Percentiles rank a stretch among this genome's conserved stretches.
Conservation (phyloP, 2,888 invertebrate genomes). For the Leucoma salicis region DNA sequence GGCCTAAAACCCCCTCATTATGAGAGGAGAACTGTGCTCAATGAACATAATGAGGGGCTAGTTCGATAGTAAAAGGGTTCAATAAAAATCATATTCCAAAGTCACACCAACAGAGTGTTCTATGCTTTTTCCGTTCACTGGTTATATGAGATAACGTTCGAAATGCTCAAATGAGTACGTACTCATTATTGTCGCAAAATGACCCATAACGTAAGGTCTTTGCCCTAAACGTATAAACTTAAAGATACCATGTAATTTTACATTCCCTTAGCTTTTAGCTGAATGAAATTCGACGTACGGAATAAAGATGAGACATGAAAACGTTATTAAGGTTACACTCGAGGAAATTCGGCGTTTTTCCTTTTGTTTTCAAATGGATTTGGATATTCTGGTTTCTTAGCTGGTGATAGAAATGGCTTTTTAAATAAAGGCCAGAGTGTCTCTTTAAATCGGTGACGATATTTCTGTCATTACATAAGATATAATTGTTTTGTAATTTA, state of each 20-base stretch:
- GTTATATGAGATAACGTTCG: conserved; percentile 22
- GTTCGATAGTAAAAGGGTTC: too few relatives aligned
- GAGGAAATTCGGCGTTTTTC: conserved; percentile 8
- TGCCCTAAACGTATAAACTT: conserved; percentile 25
- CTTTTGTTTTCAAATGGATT: conserved; percentile 15
- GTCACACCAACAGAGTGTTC: conserved; percentile 2
- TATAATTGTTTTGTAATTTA: too few relatives aligned
- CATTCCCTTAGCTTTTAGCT: conserved; percentile 40
- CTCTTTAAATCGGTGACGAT: too few relatives aligned
- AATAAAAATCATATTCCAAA: conserved; percentile 13
- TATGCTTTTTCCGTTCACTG: too few relatives aligned
- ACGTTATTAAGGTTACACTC: conserved; percentile 31
- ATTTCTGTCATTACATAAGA: too few relatives aligned
- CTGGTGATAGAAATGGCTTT: conserved; percentile 2
- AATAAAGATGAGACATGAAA: conserved; percentile 34
- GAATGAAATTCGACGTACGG: conserved; percentile 40
- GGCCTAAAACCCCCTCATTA: too few relatives aligned
- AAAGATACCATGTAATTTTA: conserved; percentile 29
- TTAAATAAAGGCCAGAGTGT: neutral
- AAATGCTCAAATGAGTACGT: conserved; percentile 20
- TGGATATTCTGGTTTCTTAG: neutral
- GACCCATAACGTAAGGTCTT: conserved; percentile 21
- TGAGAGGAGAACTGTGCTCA: too few relatives aligned
- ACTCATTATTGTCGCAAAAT: conserved; percentile 34
- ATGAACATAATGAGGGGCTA: too few relatives aligned